Evolutionary conservation across 1,140 invertebrate species (phyloP), one percentile per base, ranked within the genome.

Genomic region (Drosophila hydei): DNA sequence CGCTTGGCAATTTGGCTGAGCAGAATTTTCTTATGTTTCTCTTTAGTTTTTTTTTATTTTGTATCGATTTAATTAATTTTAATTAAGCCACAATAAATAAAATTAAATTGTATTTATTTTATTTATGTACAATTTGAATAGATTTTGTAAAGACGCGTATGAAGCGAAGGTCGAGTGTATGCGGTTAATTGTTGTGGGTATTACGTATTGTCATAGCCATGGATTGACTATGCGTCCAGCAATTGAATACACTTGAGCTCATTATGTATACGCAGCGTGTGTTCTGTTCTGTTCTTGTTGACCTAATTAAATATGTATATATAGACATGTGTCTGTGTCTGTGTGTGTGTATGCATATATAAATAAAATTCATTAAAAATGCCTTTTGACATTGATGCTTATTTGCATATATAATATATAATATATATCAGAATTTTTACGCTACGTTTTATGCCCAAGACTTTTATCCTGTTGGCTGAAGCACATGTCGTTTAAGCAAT

Each of bases 351-450:
- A n/a, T 18, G 47, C 61, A 70, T 56, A 75, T 81, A 63, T 40
- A 52, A 52, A 64, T 58, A 18, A 85, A 85, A 84, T 80, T 67
- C 77, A 84, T 84, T 80, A 80, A 87, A 79, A 73, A 80, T 77
- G 68, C 81, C 45, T 51, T 79, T 64, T 56, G 76, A 65, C 79
- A 83, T 83, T 70, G 80, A 64, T 65, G 40, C 27, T 36, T 36
- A 45, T 45, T 45, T 21, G 40, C 38, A 55, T 51, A 51, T 65
- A 33, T 71, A 43, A 58, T 50, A 58, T 51, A 23, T 50, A 50
- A 54, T 45, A 64, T 56, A 36, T 52, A 58, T 65, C 65, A 71
- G 47, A 45, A 52, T 36, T 51, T 40, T 51, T 30, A 8, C 19
- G 21, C 21, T 30, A 45, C 42, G 14, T 19, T 16, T 21, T 33